phyloP scores from a whole-genome alignment of 2,113 vertebrate genomes.

The Budorcas taxicolor region DNA sequence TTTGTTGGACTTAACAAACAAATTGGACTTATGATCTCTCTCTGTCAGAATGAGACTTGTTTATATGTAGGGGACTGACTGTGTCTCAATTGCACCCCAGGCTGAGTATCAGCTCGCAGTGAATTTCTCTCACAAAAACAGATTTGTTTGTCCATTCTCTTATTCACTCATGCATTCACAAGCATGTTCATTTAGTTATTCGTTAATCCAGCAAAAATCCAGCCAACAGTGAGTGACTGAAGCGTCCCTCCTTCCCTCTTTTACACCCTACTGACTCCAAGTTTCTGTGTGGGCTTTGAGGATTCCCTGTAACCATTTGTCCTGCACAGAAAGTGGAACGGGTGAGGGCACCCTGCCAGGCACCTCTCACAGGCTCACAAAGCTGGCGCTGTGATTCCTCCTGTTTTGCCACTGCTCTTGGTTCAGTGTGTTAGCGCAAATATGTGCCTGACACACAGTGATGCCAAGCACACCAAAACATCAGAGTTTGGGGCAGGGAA shows the following conservation, averaged over 20 bases:
- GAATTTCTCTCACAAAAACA: neutral
- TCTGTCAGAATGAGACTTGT: neutral
- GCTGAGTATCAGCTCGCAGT: neutral
- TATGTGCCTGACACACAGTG: neutral
- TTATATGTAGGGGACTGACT: neutral
- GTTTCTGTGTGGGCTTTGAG: neutral
- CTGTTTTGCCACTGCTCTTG: neutral
- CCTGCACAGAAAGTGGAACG: neutral
- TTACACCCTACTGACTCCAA: neutral
- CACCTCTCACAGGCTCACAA: neutral
- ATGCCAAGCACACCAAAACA: neutral
- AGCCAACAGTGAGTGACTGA: neutral
- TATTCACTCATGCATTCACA: neutral
- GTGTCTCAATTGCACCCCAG: neutral
- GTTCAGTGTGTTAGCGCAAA: neutral
- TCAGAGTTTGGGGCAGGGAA: neutral
- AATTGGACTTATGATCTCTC: neutral
- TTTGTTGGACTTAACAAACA: neutral
- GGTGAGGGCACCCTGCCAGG: fast-evolving
- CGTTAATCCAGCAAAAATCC: neutral
- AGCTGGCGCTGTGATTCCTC: neutral
- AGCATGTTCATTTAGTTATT: fast-evolving
- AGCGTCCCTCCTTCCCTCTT: neutral
- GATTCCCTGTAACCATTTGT: neutral
- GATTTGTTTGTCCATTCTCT: too few relatives aligned